phyloP scores from a whole-genome alignment of 2,888 invertebrate genomes.

The Diadegma fenestrale region DNA sequence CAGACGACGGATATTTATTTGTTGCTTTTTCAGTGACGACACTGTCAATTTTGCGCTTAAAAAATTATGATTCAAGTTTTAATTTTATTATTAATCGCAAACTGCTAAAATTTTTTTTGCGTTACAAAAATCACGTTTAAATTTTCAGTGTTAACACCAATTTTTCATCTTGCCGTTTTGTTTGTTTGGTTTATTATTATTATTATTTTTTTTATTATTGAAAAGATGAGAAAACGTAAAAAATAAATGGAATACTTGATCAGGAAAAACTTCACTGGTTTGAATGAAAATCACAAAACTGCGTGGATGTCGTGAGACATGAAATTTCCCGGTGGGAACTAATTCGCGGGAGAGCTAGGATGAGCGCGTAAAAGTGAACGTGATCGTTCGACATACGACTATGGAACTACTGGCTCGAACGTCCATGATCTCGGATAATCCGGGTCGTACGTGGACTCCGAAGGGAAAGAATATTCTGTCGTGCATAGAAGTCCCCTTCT shows the following conservation, averaged over 20 bases:
- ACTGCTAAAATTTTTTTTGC: neutral
- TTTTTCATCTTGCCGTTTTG: neutral
- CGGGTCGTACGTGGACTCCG: constrained; percentile 62
- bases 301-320: neutral
- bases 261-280: constrained; percentile 2
- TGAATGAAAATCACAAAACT: neutral
- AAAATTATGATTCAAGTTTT: neutral
- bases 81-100: neutral
- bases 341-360: constrained; percentile 7
- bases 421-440: constrained; percentile 69
- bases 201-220: neutral
- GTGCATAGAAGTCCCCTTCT: constrained; percentile 53
- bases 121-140: neutral
- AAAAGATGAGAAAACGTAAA: neutral
- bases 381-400: constrained; percentile 69
- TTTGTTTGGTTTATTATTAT: no score
- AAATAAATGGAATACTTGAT: neutral
- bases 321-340: neutral
- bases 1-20: neutral
- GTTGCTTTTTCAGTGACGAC: neutral
- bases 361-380: constrained; percentile 54
- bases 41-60: neutral
- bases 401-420: constrained; percentile 66
- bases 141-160: neutral
- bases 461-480: constrained; percentile 55